Conservation (phyloP, 2,888 invertebrate genomes). For the Macaria liturata region DNA sequence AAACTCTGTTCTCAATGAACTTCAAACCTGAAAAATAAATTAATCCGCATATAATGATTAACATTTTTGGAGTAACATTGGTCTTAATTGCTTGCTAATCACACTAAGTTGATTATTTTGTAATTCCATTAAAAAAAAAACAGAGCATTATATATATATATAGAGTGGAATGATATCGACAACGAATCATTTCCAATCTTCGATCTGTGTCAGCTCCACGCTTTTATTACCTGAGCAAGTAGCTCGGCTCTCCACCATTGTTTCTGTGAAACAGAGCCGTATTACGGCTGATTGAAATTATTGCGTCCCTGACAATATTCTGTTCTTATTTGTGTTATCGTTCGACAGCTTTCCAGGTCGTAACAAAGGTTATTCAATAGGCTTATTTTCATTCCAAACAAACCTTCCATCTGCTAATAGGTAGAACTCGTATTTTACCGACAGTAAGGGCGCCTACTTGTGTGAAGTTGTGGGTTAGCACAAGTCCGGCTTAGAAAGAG, state of each 20-base stretch:
- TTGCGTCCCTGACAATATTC: constrained; percentile 21
- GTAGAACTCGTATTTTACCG: constrained; percentile 28
- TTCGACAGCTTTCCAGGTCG: constrained; percentile 1
- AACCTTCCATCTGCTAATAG: constrained; percentile 20
- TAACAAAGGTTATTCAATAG: background rate
- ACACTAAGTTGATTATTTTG: too few relatives aligned
- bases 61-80: too few relatives aligned
- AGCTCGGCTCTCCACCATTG: constrained; percentile 24
- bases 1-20: too few relatives aligned
- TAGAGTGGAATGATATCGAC: constrained; percentile 29
- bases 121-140: too few relatives aligned
- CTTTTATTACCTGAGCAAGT: constrained; percentile 34
- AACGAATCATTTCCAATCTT: constrained; percentile 35
- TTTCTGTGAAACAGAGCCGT: constrained; percentile 26
- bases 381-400: constrained; percentile 11
- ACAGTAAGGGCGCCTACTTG: constrained; percentile 31
- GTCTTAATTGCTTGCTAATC: too few relatives aligned
- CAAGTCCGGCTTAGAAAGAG: constrained; percentile 35
- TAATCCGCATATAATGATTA: too few relatives aligned
- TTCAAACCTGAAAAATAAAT: too few relatives aligned
- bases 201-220: constrained; percentile 37
- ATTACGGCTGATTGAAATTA: constrained; percentile 28
- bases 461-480: constrained; percentile 32
- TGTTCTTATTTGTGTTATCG: constrained; percentile 17
- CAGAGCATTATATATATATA: too few relatives aligned